Evolutionary conservation across 2,113 vertebrate species (phyloP), one percentile per base, ranked within the genome.

Genomic region (Hippocampus zosterae): DNA sequence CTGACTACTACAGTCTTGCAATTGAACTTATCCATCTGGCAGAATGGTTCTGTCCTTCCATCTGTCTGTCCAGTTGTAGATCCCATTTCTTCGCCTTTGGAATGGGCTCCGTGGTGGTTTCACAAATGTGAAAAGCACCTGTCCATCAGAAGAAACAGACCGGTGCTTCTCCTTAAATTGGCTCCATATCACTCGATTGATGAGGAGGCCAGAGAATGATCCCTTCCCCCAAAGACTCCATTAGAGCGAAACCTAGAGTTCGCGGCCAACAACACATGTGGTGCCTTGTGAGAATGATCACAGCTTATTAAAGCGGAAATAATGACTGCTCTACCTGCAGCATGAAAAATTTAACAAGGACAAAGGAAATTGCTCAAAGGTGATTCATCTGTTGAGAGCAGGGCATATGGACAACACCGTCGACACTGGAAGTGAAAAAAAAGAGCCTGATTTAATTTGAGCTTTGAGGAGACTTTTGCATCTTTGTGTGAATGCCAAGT

Each of bases 271-370:
- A 88, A 88, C 87, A 81, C 81, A 85, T 89, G 86, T 81, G 77
- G 85, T 73, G 79, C 88, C 88, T 87, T 76, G 79, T 91, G 90
- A 90, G 89, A 91, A 87, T 87, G 86, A 89, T 89, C 85, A 86
- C 80, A 82, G 82, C 87, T 90, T 90, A 88, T 90, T 84, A 87
- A 81, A 90, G 88, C 83, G 84, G 86, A 91, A 88, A 86, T 89
- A 88, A 92, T 90, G 89, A 89, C 89, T 88, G 86, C 81, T 84
- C 86, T 89, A 89, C 87, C 89, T 84, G 88, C 77, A 67, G 79
- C 83, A 89, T 92, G 85, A 92, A 89, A 90, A 88, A 92, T 92
- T 91, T 89, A 89, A 90, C 87, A 89, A 91, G 90, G 89, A 90
- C 90, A 91, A 89, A 89, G 85, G 85, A 85, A 77, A 83, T 71